These are phyloP conservation scores for Lipotes vexillifer DNA, from an alignment of 2,113 vertebrate species.

Conservation along the genomic window DNA sequence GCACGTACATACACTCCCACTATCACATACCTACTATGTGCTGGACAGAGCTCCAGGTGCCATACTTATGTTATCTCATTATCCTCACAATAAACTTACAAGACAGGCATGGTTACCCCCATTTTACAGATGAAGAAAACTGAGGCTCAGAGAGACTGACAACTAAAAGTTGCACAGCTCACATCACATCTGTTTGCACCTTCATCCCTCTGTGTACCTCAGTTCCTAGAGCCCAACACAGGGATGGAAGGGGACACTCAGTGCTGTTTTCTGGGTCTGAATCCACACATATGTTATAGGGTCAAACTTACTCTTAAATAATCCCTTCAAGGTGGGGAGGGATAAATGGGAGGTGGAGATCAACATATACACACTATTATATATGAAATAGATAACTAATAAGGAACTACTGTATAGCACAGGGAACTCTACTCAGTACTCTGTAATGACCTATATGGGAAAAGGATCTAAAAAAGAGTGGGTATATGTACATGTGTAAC, in stretches of 20 bases:
- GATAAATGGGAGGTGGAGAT: too few species aligned
- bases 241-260: background rate
- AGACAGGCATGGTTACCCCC: background rate
- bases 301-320: background rate
- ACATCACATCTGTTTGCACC: background rate
- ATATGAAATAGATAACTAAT: too few species aligned
- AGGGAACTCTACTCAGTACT: too few species aligned
- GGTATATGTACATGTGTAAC: too few species aligned
- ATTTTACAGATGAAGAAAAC: background rate
- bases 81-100: background rate
- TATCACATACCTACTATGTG: background rate
- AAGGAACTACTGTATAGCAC: too few species aligned
- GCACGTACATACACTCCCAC: too few species aligned
- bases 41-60: background rate
- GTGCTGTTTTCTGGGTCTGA: background rate
- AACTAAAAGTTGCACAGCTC: background rate
- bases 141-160: background rate
- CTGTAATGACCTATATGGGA: too few species aligned
- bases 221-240: background rate
- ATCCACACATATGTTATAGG: background rate
- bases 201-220: background rate
- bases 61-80: accelerated
- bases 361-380: too few species aligned
- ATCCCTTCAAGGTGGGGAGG: background rate
- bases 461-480: too few species aligned